Conservation (phyloP, 1,140 invertebrate species). For the Drosophila sturtevanti region DNA sequence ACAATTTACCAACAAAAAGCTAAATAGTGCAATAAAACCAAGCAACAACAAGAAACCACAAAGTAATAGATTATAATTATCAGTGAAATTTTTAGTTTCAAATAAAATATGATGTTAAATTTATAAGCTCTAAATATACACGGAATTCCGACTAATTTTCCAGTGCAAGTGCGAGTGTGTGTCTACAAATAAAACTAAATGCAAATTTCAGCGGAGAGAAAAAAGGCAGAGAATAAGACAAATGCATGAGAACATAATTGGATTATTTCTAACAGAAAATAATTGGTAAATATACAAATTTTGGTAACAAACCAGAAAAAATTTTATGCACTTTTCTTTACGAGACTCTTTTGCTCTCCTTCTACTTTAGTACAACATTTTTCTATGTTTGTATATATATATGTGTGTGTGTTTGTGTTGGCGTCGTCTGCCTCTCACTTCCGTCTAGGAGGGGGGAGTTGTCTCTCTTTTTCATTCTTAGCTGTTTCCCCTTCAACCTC, state of each 20-base stretch:
- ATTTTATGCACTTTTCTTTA: constrained; percentile 24
- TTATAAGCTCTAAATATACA: background rate
- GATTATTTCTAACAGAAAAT: constrained; percentile 59
- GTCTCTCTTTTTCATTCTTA: background rate
- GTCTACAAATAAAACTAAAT: constrained; percentile 64
- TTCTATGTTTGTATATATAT: constrained; percentile 42
- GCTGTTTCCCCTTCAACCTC: background rate
- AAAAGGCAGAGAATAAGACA: constrained; percentile 31
- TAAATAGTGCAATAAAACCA: background rate
- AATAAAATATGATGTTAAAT: constrained; percentile 31
- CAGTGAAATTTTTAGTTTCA: constrained; percentile 61
- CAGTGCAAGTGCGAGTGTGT: constrained; percentile 32
- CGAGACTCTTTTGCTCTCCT: constrained; percentile 16
- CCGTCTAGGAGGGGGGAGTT: background rate
- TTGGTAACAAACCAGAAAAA: constrained; percentile 28
- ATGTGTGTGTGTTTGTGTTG: constrained; percentile 36
- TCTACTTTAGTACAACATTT: constrained; percentile 35
- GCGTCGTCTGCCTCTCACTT: constrained; percentile 12
- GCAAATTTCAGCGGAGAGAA: constrained; percentile 19
- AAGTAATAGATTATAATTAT: constrained; percentile 35
- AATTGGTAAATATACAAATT: constrained; percentile 59
- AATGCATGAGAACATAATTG: constrained; percentile 63
- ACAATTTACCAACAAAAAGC: background rate
- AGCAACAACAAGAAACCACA: constrained; percentile 40
- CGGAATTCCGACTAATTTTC: constrained; percentile 27